phyloP scores from a whole-genome alignment of 2,113 vertebrate genomes.

The Hippocampus barbouri region DNA sequence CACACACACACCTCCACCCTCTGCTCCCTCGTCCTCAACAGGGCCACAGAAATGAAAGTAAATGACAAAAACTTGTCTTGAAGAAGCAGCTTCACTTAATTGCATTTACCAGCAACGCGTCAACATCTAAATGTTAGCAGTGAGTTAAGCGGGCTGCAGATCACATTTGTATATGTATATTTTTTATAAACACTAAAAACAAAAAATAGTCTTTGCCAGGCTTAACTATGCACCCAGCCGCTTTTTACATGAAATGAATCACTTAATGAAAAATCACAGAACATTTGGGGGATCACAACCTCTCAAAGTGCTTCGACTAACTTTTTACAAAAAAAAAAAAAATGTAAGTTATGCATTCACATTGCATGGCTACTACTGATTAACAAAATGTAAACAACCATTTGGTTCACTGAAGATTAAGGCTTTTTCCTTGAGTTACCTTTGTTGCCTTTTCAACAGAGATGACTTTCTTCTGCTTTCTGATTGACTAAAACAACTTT shows the following conservation, averaged over 20 bases:
- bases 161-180: conserved; percentile 61
- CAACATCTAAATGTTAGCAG: neutral
- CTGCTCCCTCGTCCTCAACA: neutral
- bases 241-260: conserved; percentile 21
- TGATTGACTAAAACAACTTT: neutral
- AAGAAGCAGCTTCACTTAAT: neutral
- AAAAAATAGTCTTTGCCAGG: conserved; percentile 30
- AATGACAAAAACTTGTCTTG: neutral
- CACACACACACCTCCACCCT: too few relatives aligned
- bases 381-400: neutral
- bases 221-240: conserved; percentile 24
- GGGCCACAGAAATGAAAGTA: conserved; percentile 6
- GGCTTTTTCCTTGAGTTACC: neutral
- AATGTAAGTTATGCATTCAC: conserved; percentile 35
- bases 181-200: conserved; percentile 53
- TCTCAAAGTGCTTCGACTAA: conserved; percentile 58
- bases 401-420: neutral
- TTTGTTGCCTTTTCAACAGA: neutral
- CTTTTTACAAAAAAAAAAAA: conserved; percentile 49
- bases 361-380: conserved; percentile 61
- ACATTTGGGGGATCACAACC: conserved; percentile 25
- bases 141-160: conserved; percentile 13
- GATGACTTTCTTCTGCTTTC: neutral
- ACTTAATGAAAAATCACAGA: conserved; percentile 1
- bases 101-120: neutral